Conservation (phyloP, 53 echinoderm and acorn worm species). For the Zoroaster sp. region DNA sequence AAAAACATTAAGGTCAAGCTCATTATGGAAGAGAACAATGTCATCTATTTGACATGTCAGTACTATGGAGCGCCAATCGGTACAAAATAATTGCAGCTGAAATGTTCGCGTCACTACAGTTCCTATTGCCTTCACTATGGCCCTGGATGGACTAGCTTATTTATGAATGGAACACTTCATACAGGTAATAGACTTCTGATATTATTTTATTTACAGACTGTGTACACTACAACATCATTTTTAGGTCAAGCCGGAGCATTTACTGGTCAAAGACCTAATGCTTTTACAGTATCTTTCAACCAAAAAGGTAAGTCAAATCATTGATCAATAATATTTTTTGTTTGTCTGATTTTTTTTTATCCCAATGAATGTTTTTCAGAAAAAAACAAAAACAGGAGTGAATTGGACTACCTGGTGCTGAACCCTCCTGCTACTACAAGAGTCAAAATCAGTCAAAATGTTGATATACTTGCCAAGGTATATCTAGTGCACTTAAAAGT, state of each 20-base stretch:
- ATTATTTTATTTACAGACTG: conserved; percentile 53
- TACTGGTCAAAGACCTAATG: conserved; percentile 90
- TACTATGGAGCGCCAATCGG: too few relatives aligned
- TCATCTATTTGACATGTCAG: too few relatives aligned
- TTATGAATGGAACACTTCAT: too few relatives aligned
- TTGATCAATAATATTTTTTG: not conserved
- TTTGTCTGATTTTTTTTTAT: not conserved
- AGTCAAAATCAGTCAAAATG: not conserved
- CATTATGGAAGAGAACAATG: too few relatives aligned
- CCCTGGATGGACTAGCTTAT: too few relatives aligned
- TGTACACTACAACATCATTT: conserved; percentile 82
- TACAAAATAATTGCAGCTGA: too few relatives aligned
- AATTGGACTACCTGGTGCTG: too few relatives aligned
- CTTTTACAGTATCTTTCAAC: conserved; percentile 77
- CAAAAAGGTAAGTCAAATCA: conserved; percentile 71
- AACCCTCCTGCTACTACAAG: too few relatives aligned
- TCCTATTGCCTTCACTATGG: too few relatives aligned
- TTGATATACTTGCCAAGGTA: not conserved
- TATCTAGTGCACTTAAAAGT: not conserved
- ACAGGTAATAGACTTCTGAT: too few relatives aligned
- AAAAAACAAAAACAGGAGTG: not conserved
- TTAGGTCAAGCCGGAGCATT: conserved; percentile 79
- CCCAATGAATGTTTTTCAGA: not conserved
- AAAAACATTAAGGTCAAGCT: too few relatives aligned
- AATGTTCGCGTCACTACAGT: too few relatives aligned